Base-by-base conservation (phyloP, 2,113 vertebrate genomes). In the Acanthisitta chloris region DNA sequence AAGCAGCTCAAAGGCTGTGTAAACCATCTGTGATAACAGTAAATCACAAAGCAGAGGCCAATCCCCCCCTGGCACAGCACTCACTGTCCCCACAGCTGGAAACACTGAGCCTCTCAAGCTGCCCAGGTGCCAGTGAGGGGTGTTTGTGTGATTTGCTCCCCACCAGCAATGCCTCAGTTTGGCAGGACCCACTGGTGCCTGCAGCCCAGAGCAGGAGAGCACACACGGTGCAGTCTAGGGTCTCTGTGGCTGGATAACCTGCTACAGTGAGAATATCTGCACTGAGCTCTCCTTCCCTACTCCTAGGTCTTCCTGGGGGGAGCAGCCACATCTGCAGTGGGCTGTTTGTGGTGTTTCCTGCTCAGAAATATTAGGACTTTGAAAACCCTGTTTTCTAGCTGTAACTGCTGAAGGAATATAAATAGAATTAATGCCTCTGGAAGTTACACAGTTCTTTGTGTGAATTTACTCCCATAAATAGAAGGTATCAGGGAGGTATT, bases 141-240 rank as follows among this genome's bases (percentile, higher is more conserved):
- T 43, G 12, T 71, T 79, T 49, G 31, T 25, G 12, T 14, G 54
- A 20, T 87, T 45, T 49, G 4, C 10, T 43, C 31, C 24, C 46
- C 18, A 9, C 54, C 48, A 69, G 48, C 46, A 61, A 10, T 0
- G 1, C 26, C 31, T 59, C 5, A 6, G 17, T n/a, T 36, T 58
- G 72, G 38, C 62, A 72, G 48, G 46, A 33, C 17, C 54, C 51
- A 3, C 9, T 59, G 55, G 65, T 78, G 82, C 51, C 66, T 57
- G 67, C 79, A 51, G 70, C 51, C 16, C 2, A 1, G 46, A 70
- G 61, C 66, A 52, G 59, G 48, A 55, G 49, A 36, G 83, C 8
- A 0, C 46, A 9, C 4, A 1, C 11, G 14, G 46, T 34, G 74
- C 8, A 1, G 29, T 23, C 33, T 48, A 36, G 20, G 43, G 67